Percentiles rank a stretch among this genome's conserved stretches.
phyloP scores from a whole-genome alignment of 2,888 invertebrate species.

The Villa cingulata region DNA sequence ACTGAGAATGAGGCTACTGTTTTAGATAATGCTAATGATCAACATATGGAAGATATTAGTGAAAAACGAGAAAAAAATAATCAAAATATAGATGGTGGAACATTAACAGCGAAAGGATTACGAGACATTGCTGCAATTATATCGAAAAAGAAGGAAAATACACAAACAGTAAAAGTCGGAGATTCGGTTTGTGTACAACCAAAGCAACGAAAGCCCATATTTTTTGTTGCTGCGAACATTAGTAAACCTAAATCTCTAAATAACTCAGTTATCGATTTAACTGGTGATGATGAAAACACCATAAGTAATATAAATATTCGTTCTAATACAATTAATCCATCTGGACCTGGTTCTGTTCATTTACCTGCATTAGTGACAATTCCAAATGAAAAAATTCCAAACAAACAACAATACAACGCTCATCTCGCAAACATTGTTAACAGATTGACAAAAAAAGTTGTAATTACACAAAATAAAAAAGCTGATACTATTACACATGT shows the following conservation, averaged over 20 bases:
- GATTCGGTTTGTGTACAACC: too few relatives aligned
- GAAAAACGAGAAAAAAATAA: too few relatives aligned
- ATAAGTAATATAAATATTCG: background rate
- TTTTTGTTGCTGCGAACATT: too few relatives aligned
- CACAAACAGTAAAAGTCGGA: too few relatives aligned
- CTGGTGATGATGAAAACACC: slow-evolving; percentile 55
- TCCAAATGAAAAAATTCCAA: slow-evolving; percentile 37
- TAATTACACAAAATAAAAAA: background rate
- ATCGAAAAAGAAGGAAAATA: too few relatives aligned
- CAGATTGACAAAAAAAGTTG: slow-evolving; percentile 4
- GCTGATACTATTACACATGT: too few relatives aligned
- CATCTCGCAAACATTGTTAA: slow-evolving; percentile 9
- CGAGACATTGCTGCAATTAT: too few relatives aligned
- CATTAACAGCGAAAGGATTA: too few relatives aligned
- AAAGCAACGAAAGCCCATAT: slow-evolving; percentile 2
- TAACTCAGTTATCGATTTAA: slow-evolving; percentile 52
- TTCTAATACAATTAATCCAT: background rate
- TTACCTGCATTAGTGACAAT: slow-evolving; percentile 27
- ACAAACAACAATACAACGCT: slow-evolving; percentile 1
- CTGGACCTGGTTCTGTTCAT: background rate
- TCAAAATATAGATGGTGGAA: too few relatives aligned
- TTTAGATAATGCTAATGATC: too few relatives aligned
- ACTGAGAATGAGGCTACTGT: too few relatives aligned
- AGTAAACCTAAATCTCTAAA: background rate
- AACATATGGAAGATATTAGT: too few relatives aligned